Evolutionary conservation across 2,113 vertebrate genomes (phyloP).

Genomic region (Ochotona princeps): DNA sequence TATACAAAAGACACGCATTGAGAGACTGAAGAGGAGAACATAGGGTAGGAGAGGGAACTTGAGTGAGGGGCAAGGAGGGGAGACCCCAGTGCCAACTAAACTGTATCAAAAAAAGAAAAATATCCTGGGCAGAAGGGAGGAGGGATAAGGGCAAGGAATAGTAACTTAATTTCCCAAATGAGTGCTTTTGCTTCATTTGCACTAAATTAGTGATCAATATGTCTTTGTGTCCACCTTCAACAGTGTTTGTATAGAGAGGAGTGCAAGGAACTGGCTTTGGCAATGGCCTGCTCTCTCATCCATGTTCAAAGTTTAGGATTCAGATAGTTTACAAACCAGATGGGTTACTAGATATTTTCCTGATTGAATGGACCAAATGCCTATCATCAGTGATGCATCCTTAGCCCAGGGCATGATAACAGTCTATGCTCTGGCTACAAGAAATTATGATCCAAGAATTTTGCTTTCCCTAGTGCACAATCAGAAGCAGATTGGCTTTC

Average conservation of each 20-base stretch:
- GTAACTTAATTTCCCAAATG: constrained; percentile 31
- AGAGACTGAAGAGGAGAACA: too few species aligned
- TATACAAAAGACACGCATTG: too few species aligned
- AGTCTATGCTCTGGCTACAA: constrained; percentile 24
- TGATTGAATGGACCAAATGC: constrained; percentile 8
- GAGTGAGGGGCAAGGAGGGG: too few species aligned
- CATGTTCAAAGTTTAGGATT: constrained; percentile 29
- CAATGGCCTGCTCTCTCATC: constrained; percentile 54
- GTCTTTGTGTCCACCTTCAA: neutral
- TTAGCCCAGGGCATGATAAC: neutral
- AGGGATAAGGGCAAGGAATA: neutral
- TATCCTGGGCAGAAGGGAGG: neutral
- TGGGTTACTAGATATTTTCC: neutral
- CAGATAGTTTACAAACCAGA: neutral
- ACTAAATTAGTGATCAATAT: neutral
- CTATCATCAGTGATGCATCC: neutral
- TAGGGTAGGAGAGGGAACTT: too few species aligned
- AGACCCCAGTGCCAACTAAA: too few species aligned
- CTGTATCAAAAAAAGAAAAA: too few species aligned
- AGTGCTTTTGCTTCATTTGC: neutral
- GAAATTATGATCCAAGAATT: constrained; percentile 5
- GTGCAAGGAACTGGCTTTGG: constrained; percentile 43
- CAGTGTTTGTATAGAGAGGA: constrained; percentile 40
- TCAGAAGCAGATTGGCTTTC: constrained; percentile 31
- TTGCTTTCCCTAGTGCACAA: neutral